These are phyloP conservation scores for Ammodytes marinus DNA, from an alignment of 2,113 vertebrate species.

Conservation along the genomic window DNA sequence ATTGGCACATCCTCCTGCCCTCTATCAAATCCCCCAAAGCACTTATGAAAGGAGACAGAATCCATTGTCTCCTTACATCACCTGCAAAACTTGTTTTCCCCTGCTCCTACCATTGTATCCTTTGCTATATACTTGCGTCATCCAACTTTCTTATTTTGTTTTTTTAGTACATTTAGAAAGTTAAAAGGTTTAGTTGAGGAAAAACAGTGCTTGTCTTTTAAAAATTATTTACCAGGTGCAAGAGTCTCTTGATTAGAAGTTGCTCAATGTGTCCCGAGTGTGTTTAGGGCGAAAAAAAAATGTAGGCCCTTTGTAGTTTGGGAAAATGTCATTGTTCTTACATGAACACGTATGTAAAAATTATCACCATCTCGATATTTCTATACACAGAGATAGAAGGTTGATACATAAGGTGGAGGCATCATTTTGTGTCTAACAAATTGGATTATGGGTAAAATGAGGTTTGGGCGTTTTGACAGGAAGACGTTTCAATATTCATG, in stretches of 20 bases:
- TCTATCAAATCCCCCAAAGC: background rate
- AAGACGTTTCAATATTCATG: constrained; percentile 63
- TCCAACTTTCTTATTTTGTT: constrained; percentile 7
- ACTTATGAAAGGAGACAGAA: background rate
- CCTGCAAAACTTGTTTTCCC: background rate
- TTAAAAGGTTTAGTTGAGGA: background rate
- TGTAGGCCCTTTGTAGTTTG: constrained; percentile 37
- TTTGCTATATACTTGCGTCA: background rate
- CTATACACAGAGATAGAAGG: background rate
- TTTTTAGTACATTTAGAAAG: too few species aligned
- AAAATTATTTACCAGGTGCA: constrained; percentile 37
- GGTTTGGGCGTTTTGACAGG: constrained; percentile 40
- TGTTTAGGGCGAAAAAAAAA: constrained; percentile 29
- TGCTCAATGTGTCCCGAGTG: constrained; percentile 30
- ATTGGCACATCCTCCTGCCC: background rate
- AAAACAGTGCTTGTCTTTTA: background rate
- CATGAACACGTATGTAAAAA: background rate
- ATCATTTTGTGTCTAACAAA: constrained; percentile 33
- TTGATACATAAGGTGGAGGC: constrained; percentile 32
- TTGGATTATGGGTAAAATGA: constrained; percentile 43
- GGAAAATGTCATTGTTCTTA: constrained; percentile 9
- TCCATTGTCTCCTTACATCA: constrained; percentile 2
- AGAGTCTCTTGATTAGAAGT: constrained; percentile 44
- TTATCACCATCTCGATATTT: background rate
- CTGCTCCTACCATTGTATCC: background rate